Conservation (phyloP, 2,113 vertebrate species). For the Rhinoptilus africanus region DNA sequence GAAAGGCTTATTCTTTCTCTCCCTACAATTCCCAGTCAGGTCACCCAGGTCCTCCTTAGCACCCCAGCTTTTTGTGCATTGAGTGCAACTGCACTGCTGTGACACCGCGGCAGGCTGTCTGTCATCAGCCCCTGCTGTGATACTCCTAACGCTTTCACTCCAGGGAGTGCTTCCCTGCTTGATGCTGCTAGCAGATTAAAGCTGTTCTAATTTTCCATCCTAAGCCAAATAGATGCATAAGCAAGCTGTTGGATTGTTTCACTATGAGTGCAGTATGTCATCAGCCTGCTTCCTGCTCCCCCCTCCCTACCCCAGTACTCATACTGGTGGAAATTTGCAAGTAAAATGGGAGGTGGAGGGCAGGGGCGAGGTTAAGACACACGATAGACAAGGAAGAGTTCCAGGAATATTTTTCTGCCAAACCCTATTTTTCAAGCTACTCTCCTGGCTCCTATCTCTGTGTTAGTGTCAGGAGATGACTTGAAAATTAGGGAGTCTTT, state of each 20-base stretch:
- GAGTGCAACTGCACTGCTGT: neutral
- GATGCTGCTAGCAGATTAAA: conserved; percentile 76
- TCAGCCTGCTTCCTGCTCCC: neutral
- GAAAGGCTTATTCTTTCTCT: neutral
- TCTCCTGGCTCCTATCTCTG: conserved; percentile 34
- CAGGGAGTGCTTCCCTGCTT: conserved; percentile 71
- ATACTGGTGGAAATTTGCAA: conserved; percentile 62
- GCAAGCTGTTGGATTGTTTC: conserved; percentile 78
- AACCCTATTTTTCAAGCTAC: conserved; percentile 43
- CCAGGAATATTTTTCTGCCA: conserved; percentile 20
- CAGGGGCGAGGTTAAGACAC: conserved; percentile 29
- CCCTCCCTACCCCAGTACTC: conserved; percentile 6
- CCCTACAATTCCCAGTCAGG: neutral
- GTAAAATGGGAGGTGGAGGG: conserved; percentile 39
- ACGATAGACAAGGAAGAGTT: neutral
- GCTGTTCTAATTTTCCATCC: conserved; percentile 77
- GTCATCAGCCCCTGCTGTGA: conserved; percentile 64
- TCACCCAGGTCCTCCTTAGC: neutral
- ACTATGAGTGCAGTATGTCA: neutral
- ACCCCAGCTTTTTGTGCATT: neutral
- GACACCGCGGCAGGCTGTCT: conserved; percentile 25
- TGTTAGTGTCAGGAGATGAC: conserved; percentile 61
- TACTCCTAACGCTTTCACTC: conserved; percentile 64
- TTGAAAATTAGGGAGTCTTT: conserved; percentile 67
- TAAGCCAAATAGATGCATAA: conserved; percentile 80